Percentiles rank a stretch among this genome's conserved stretches.
Evolutionary conservation across 2,888 invertebrate genomes (phyloP).

Genomic region (Apodemia zela): DNA sequence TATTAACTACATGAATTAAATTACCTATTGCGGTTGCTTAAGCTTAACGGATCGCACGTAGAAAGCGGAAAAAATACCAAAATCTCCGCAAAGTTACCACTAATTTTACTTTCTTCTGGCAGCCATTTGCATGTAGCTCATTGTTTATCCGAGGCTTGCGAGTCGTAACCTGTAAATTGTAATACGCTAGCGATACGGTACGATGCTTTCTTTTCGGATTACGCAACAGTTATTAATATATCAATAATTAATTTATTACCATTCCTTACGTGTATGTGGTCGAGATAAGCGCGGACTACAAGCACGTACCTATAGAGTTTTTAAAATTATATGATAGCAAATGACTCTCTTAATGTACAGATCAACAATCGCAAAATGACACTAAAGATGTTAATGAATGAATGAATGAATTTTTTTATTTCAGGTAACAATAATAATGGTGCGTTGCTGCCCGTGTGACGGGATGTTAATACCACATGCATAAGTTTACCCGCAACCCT

Average conservation of each 20-base stretch:
- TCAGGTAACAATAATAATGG: too few species aligned
- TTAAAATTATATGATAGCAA: too few species aligned
- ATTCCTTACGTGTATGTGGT: neutral
- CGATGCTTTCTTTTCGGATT: neutral
- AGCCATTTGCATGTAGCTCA: slow-evolving; percentile 54
- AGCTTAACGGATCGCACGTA: slow-evolving; percentile 40
- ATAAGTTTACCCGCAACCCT: too few species aligned
- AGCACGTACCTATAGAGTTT: too few species aligned
- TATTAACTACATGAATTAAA: slow-evolving; percentile 7
- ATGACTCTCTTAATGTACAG: too few species aligned
- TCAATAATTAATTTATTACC: neutral
- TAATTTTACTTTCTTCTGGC: slow-evolving; percentile 65
- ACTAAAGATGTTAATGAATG: too few species aligned
- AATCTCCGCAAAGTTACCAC: slow-evolving; percentile 53
- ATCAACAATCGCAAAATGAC: too few species aligned
- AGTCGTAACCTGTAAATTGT: neutral
- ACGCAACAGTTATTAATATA: neutral
- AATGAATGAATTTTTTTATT: too few species aligned
- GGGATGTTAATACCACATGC: too few species aligned
- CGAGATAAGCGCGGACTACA: neutral
- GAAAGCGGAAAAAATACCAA: slow-evolving; percentile 74
- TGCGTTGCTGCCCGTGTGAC: too few species aligned
- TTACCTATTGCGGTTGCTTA: neutral
- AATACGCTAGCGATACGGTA: neutral
- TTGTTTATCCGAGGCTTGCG: neutral